Conservation (phyloP, 2,113 vertebrate genomes). For the Aegithalos caudatus region DNA sequence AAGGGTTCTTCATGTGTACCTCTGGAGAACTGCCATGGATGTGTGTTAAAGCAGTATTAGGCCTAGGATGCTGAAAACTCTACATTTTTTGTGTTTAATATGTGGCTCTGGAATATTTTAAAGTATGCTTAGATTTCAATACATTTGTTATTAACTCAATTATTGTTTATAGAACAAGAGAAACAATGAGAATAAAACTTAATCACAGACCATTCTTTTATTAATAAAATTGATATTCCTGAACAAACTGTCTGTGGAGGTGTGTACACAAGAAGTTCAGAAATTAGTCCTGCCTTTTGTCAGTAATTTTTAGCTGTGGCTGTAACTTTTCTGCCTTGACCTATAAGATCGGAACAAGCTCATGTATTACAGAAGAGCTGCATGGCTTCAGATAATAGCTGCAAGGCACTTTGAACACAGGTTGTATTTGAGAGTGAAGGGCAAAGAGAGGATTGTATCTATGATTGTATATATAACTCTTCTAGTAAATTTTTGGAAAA, state of each 20-base stretch:
- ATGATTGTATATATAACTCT: neutral
- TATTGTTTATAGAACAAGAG: neutral
- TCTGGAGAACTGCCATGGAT: neutral
- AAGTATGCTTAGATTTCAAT: neutral
- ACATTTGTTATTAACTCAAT: neutral
- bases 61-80: neutral
- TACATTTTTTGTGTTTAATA: neutral
- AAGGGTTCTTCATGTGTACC: neutral
- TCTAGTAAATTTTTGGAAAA: neutral
- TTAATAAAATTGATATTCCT: neutral
- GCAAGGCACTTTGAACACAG: neutral
- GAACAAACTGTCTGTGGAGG: neutral
- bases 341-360: neutral
- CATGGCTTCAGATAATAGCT: neutral
- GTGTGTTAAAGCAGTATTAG: neutral
- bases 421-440: neutral
- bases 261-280: neutral
- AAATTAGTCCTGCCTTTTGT: neutral
- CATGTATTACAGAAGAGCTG: neutral
- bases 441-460: neutral
- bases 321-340: neutral
- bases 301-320: neutral
- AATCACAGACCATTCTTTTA: neutral
- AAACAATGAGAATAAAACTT: neutral
- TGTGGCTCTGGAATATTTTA: neutral